A percentile compares a stretch with the other conserved stretches of the same genome.
Conservation (phyloP, 2,888 invertebrate genomes). For the Zelleria hepariella region DNA sequence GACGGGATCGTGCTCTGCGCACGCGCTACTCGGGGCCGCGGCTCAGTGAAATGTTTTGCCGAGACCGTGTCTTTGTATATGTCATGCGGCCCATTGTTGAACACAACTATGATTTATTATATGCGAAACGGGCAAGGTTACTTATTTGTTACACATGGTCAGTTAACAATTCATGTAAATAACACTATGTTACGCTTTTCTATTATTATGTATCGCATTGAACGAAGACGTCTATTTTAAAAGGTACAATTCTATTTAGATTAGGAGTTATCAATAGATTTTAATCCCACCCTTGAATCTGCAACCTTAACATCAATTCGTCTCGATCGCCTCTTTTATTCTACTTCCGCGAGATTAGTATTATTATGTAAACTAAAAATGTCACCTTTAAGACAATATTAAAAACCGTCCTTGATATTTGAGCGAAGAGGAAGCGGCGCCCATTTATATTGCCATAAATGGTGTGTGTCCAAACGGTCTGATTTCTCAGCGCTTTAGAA, state of each 20-base stretch:
- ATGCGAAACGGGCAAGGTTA: slow-evolving; percentile 47
- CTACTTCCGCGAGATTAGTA: slow-evolving; percentile 33
- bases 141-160: slow-evolving; percentile 8
- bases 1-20: slow-evolving; percentile 49
- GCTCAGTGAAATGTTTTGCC: slow-evolving; percentile 41
- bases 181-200: neutral
- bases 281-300: slow-evolving; percentile 43
- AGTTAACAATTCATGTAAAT: neutral
- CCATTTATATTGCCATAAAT: slow-evolving; percentile 4
- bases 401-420: slow-evolving; percentile 1
- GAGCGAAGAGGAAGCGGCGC: slow-evolving; percentile 1
- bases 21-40: slow-evolving; percentile 49
- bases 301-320: slow-evolving; percentile 37
- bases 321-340: slow-evolving; percentile 11
- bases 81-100: slow-evolving; percentile 56
- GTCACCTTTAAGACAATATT: slow-evolving; percentile 15
- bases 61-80: slow-evolving; percentile 39
- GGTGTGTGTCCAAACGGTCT: slow-evolving; percentile 1
- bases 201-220: neutral
- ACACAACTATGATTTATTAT: slow-evolving; percentile 54
- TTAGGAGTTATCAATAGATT: slow-evolving; percentile 19
- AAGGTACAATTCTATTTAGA: neutral
- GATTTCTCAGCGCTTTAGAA: slow-evolving; percentile 10
- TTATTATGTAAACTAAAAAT: slow-evolving; percentile 23
- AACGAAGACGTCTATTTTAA: neutral